Base-by-base conservation (phyloP, 2,888 invertebrate genomes). In the Cheilosia scutellata region DNA sequence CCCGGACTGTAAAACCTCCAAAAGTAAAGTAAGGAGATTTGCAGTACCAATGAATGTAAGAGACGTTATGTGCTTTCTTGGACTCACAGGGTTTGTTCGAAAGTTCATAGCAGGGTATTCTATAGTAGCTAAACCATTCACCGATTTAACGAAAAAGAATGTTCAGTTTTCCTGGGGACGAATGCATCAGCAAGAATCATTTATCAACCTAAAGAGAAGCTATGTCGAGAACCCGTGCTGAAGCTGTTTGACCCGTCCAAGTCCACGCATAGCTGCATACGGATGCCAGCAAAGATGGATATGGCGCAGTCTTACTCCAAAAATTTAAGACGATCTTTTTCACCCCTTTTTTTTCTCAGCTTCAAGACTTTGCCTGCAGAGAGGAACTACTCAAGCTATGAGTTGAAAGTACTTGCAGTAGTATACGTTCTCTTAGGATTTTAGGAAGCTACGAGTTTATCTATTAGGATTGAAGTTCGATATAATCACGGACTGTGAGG, bases 381-480 rank as follows among this genome's bases (percentile, higher is more conserved):
- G 1, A 42, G 53, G 11, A 62, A 44, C 9, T 44, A 29, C 16
- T 40, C 27, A 49, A 89, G 88, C 49, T 90, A 90, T 57, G 90
- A 91, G 51, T 16, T 62, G 9, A n/a, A 44, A 9, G 44, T 44
- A 6, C 44, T 31, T 5, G 66, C 27, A 1, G 40, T 66, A 20
- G 37, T 66, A n/a, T n/a, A 1, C 51, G 42, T n/a, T 66, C 40
- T 31, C 31, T 68, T 16, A 29, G 42, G 6, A 68, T 20, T 0
- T 20, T 20, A 55, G n/a, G n/a, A n/a, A n/a, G 42, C 29, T 68
- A 31, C 7, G 42, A 0, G 44, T 42, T 0, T 66, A 44, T 11
- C 53, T 68, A 9, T 42, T 16, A 7, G 7, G 7, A 1, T 33
- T 7, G 7, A 33, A 7, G 2, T 33, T 33, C 31, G 7, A 33